Evolutionary conservation across 1,140 invertebrate genomes (phyloP), one percentile per base, ranked within the genome.

Genomic region (Dreissena polymorpha): DNA sequence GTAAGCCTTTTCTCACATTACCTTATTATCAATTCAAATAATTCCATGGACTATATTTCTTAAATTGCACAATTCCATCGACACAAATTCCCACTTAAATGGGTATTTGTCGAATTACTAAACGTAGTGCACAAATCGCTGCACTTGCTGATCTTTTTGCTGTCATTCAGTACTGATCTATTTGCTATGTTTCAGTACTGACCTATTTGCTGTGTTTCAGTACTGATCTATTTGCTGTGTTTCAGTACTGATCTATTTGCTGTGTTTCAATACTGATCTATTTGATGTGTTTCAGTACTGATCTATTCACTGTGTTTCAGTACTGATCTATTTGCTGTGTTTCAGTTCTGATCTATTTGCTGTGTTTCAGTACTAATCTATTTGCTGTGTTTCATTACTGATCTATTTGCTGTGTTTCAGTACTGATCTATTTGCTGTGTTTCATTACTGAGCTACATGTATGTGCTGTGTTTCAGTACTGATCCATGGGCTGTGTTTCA

Each of bases 401-500:
- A n/a, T 39, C 39, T 39, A 39, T 39, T 39, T 8, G 39, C 39
- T 39, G 39, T 39, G 39, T 89, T 89, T 69, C 88, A 93, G 91
- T 99, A 99, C 92, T 96, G n/a, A n/a, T 39, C 39, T 39, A 39
- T 39, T 39, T 8, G 39, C 39, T 39, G 39, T 39, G 39, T 89
- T 89, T 69, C 88, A 93, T 91, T 99, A 99, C 92, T 96, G n/a
- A n/a, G n/a, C n/a, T n/a, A n/a, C n/a, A n/a, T 39, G 3, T 39
- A 39, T 39, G 2, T 8, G 39, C 39, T 39, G 39, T 39, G 39
- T 89, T 89, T 69, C 88, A 93, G 91, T 99, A 99, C 92, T 96
- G n/a, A n/a, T 39, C 39, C 8, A 39, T 39, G 2, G 3, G 39
- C 39, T 39, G 39, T 39, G 39, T 89, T 89, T 69, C 88, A 93